A percentile compares a stretch with the other conserved stretches of the same genome.
These are phyloP conservation scores for Idaea straminata DNA, from an alignment of 2,888 invertebrate genomes.

Conservation along the genomic window DNA sequence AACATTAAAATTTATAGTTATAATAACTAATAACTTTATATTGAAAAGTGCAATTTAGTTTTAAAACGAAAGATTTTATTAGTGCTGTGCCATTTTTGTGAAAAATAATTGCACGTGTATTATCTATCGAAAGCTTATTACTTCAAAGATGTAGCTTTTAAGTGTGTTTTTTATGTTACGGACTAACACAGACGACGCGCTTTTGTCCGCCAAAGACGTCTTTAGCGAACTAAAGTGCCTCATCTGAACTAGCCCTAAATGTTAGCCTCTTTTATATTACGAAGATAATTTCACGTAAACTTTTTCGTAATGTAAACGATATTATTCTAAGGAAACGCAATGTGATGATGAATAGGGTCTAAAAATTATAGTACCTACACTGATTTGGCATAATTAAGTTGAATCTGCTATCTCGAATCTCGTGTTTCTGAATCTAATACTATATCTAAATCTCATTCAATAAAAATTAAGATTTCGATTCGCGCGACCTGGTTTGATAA, in stretches of 20 bases:
- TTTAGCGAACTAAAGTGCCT: constrained; percentile 5
- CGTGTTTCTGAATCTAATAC: constrained; percentile 10
- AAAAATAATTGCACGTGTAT: constrained; percentile 39
- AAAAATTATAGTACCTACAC: constrained; percentile 53
- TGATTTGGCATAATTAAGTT: constrained; percentile 63
- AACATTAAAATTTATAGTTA: neutral
- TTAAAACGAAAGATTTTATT: constrained; percentile 41
- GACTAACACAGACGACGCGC: neutral
- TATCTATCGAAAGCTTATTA: constrained; percentile 34
- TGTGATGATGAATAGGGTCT: constrained; percentile 76
- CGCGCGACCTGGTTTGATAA: too few relatives aligned
- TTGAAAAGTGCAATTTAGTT: constrained; percentile 54
- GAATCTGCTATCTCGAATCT: constrained; percentile 35
- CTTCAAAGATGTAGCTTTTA: constrained; percentile 43
- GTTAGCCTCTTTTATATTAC: constrained; percentile 15
- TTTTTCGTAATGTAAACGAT: constrained; percentile 26
- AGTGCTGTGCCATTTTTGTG: constrained; percentile 62
- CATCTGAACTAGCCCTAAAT: constrained; percentile 7
- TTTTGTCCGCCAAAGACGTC: neutral
- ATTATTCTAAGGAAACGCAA: constrained; percentile 68
- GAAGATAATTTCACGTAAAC: constrained; percentile 26
- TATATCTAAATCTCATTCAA: neutral
- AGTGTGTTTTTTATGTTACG: constrained; percentile 47
- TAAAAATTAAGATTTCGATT: neutral
- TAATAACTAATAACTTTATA: neutral